phyloP scores from a whole-genome alignment of 2,797 vertebrate genomes.

The Etheostoma nigrum region DNA sequence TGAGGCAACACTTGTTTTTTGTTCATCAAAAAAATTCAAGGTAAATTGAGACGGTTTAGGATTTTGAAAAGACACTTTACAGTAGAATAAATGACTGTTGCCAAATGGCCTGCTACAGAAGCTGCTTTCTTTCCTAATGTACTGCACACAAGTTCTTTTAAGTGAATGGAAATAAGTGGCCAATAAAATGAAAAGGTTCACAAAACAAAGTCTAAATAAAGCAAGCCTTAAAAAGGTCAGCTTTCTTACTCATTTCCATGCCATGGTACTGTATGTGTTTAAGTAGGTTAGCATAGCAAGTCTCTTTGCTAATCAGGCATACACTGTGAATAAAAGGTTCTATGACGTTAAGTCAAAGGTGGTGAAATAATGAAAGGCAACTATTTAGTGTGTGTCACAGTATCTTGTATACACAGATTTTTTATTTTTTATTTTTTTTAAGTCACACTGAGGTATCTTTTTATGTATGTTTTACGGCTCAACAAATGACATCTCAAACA shows the following conservation, averaged over 20 bases:
- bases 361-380: background rate
- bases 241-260: slow-evolving; percentile 1
- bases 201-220: slow-evolving; percentile 12
- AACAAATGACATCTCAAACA: slow-evolving; percentile 1
- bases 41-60: background rate
- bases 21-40: background rate
- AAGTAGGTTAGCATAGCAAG: slow-evolving; percentile 10
- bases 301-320: slow-evolving; percentile 3
- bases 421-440: background rate
- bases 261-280: background rate
- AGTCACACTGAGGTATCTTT: background rate
- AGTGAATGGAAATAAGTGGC: slow-evolving; percentile 26
- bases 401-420: background rate
- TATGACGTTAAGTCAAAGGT: background rate
- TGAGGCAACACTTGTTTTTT: background rate
- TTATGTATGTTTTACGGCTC: slow-evolving; percentile 2
- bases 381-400: background rate
- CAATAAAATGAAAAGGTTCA: slow-evolving; percentile 18
- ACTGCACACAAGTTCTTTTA: background rate
- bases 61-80: background rate
- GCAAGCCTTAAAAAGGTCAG: slow-evolving; percentile 12
- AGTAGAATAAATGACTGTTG: background rate
- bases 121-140: background rate
- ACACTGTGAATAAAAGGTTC: background rate
- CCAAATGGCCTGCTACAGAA: background rate